Evolutionary conservation across 2,888 invertebrate genomes (phyloP).

Genomic region (Elegia similella): DNA sequence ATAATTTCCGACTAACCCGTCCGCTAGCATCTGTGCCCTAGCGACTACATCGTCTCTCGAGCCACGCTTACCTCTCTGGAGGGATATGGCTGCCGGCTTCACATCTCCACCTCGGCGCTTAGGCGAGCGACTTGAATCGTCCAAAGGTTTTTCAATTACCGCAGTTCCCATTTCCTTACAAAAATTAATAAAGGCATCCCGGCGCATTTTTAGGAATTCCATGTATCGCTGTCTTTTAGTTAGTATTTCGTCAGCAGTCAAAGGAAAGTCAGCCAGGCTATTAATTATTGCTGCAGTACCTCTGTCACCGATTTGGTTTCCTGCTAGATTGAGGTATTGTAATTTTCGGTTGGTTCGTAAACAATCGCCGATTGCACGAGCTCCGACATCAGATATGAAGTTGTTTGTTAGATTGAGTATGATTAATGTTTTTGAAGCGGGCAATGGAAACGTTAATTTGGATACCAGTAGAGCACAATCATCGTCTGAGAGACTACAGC

Average conservation of each 20-base stretch:
- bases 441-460: not conserved
- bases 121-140: not conserved
- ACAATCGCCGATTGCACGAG: not conserved
- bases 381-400: not conserved
- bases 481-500: not conserved
- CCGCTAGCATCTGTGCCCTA: not conserved
- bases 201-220: not conserved
- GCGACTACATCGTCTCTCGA: too few species aligned
- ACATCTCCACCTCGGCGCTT: not conserved
- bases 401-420: not conserved
- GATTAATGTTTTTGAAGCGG: not conserved
- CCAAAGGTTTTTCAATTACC: not conserved
- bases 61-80: not conserved
- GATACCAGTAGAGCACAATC: not conserved
- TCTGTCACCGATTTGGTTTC: not conserved
- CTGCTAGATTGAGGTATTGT: conserved; percentile 2
- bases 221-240: not conserved
- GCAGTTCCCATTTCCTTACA: not conserved
- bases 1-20: not conserved
- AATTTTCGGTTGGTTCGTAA: not conserved
- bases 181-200: not conserved
- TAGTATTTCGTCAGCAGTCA: conserved; percentile 2
- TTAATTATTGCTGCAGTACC: not conserved
- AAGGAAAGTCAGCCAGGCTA: not conserved
- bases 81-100: not conserved